Evolutionary conservation across 2,113 vertebrate species (phyloP).

Genomic region (Thalassarche chlororhynchos): DNA sequence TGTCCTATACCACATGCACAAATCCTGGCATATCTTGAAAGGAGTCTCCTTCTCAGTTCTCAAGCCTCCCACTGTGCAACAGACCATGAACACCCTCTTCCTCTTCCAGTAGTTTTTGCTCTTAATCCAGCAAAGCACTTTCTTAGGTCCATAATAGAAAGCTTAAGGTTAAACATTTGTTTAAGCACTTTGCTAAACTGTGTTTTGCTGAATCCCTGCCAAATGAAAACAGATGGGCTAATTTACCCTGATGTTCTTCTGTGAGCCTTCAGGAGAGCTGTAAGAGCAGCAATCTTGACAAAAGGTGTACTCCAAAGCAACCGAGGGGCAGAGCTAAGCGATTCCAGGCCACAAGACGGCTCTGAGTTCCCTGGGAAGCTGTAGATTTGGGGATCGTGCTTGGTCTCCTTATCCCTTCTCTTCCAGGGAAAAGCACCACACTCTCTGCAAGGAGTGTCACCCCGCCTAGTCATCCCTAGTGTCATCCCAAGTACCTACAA

Average conservation of each 20-base stretch:
- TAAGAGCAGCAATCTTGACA: neutral
- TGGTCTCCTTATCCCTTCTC: neutral
- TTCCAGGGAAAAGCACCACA: neutral
- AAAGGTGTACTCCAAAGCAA: neutral
- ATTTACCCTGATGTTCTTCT: conserved; percentile 7
- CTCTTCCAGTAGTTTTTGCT: neutral
- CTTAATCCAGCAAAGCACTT: neutral
- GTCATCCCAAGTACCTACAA: neutral
- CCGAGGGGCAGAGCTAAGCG: fast-evolving
- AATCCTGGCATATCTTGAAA: neutral
- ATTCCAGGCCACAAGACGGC: neutral
- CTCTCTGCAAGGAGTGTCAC: neutral
- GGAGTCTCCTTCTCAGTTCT: neutral
- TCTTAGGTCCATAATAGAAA: neutral
- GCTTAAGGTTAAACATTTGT: conserved; percentile 23
- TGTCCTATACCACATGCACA: neutral
- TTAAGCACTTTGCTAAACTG: neutral
- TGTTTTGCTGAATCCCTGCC: conserved; percentile 18
- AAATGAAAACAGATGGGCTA: conserved; percentile 22
- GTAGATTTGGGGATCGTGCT: neutral
- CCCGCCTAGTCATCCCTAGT: neutral
- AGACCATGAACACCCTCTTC: neutral
- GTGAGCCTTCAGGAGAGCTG: neutral
- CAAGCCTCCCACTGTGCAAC: neutral
- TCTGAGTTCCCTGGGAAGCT: neutral